A percentile compares a stretch with the other conserved stretches of the same genome.
phyloP scores from a whole-genome alignment of 2,113 vertebrate genomes.

The Melospiza melodia region DNA sequence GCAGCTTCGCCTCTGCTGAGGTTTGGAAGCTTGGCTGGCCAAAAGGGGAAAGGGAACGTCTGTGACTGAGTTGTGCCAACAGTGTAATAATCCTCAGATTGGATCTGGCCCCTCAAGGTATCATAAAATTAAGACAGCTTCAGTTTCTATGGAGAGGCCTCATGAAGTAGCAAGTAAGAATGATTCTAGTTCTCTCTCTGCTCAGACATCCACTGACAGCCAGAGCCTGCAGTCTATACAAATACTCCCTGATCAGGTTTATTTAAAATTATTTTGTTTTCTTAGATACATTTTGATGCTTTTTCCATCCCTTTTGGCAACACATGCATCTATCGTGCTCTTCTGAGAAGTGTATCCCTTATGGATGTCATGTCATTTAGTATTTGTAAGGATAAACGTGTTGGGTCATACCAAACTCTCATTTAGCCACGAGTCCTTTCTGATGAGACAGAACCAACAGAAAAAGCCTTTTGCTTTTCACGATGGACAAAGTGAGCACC shows the following conservation, averaged over 20 bases:
- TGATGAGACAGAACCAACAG: neutral
- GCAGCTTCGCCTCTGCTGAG: neutral
- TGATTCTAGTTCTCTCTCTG: neutral
- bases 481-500: fast-evolving
- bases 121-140: neutral
- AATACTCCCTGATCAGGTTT: neutral
- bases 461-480: neutral
- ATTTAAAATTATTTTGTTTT: neutral
- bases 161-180: neutral
- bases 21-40: neutral
- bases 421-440: neutral
- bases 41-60: neutral
- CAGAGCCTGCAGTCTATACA: neutral
- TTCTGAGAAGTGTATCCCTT: neutral
- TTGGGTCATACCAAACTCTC: neutral
- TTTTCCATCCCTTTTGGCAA: neutral
- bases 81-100: neutral
- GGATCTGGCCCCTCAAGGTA: neutral
- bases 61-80: neutral
- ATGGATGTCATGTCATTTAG: neutral
- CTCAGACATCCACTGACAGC: neutral
- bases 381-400: neutral
- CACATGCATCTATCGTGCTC: fast-evolving
- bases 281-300: neutral
- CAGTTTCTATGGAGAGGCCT: neutral